These are phyloP conservation scores for Myotis pilosus DNA, from an alignment of 2,797 vertebrate species.

Conservation along the genomic window DNA sequence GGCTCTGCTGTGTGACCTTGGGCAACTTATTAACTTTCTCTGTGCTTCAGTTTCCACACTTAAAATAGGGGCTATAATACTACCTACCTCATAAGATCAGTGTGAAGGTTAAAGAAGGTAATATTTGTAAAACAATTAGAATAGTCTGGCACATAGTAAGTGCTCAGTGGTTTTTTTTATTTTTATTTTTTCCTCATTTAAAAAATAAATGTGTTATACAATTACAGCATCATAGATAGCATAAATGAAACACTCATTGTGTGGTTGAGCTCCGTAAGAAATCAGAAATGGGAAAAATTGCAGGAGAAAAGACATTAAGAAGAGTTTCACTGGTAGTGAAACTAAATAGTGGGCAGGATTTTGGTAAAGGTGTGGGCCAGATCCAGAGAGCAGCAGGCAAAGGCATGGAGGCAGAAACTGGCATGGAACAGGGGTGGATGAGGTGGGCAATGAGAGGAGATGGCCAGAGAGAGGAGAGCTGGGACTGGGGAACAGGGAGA, in stretches of 20 bases:
- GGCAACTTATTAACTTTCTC: neutral
- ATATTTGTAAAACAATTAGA: constrained; percentile 15
- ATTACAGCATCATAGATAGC: constrained; percentile 29
- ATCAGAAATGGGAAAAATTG: neutral
- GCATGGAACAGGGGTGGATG: neutral
- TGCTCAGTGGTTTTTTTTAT: neutral
- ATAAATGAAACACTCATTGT: neutral
- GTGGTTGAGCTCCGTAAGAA: constrained; percentile 2
- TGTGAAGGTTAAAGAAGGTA: constrained; percentile 32
- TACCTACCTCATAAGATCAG: neutral
- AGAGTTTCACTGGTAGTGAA: neutral
- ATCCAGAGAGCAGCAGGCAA: neutral
- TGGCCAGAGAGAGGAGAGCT: neutral
- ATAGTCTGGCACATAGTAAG: neutral
- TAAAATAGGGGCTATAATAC: neutral
- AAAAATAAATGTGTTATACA: neutral
- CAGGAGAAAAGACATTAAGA: neutral
- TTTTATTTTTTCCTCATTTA: no score
- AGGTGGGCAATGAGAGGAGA: neutral
- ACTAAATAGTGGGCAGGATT: neutral
- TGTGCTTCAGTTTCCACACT: neutral
- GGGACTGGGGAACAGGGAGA: neutral
- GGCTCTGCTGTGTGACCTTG: neutral
- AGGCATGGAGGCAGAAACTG: neutral
- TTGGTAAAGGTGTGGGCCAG: neutral